These are phyloP conservation scores for Zoanthus sansibaricus DNA, from an alignment of 92 coral and sea anemone species.

Conservation along the genomic window DNA sequence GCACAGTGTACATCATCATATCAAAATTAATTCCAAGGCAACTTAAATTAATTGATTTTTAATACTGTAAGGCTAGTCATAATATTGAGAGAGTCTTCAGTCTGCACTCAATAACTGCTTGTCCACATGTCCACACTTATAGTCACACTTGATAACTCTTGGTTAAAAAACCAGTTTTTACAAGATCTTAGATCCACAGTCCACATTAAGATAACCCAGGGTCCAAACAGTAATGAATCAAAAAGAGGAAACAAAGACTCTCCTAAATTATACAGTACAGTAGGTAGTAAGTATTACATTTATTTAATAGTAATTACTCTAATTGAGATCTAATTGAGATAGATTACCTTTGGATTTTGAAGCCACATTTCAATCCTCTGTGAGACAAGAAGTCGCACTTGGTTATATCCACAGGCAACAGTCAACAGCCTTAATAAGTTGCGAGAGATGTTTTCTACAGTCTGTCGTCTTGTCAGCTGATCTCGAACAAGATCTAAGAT, in stretches of 20 bases:
- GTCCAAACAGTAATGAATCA: background rate
- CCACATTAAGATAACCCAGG: background rate
- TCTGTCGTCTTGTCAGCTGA: slow-evolving; percentile 93
- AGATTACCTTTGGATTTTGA: slow-evolving; percentile 89
- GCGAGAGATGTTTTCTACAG: slow-evolving; percentile 95
- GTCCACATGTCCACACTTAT: slow-evolving; percentile 31
- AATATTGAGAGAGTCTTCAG: slow-evolving; percentile 37
- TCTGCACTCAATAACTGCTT: slow-evolving; percentile 28
- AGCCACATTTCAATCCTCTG: slow-evolving; percentile 96
- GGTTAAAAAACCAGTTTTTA: background rate
- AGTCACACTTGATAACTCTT: background rate
- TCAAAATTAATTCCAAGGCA: no score
- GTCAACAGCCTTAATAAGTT: slow-evolving; percentile 86
- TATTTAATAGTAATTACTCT: no score
- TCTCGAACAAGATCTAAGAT: slow-evolving; percentile 91
- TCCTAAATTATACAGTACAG: no score
- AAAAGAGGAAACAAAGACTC: no score
- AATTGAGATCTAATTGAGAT: no score
- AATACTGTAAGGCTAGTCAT: background rate
- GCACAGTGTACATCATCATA: no score
- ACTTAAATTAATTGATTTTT: no score
- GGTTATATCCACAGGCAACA: slow-evolving; percentile 91
- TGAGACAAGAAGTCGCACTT: slow-evolving; percentile 89
- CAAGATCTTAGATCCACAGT: background rate
- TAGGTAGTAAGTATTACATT: no score